Percentiles rank a stretch among this genome's conserved stretches.
phyloP scores from a whole-genome alignment of 2,797 vertebrate genomes.

The Schizothorax lantsangensis region DNA sequence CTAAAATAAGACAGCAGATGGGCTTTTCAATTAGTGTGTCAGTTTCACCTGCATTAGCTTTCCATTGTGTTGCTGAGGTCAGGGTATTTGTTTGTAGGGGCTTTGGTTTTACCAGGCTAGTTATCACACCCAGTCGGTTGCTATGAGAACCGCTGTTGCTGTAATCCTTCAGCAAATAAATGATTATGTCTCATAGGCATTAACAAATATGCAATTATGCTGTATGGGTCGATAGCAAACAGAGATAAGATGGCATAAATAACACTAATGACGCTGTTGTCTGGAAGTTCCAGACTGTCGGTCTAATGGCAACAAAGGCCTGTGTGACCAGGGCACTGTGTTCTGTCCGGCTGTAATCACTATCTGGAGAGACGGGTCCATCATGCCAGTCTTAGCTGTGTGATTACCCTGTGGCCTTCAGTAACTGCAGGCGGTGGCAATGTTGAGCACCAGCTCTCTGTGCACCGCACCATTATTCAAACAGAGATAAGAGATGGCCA shows the following conservation, averaged over 20 bases:
- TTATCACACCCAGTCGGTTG: conserved; percentile 52
- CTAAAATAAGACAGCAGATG: conserved; percentile 27
- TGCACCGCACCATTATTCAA: neutral
- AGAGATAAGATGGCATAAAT: conserved; percentile 46
- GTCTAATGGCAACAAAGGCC: conserved; percentile 14
- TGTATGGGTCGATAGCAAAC: conserved; percentile 24
- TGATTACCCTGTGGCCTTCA: conserved; percentile 56
- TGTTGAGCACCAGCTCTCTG: neutral
- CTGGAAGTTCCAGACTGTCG: conserved; percentile 16
- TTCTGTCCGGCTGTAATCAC: conserved; percentile 39
- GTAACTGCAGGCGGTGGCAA: neutral
- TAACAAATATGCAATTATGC: conserved; percentile 46
- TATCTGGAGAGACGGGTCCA: conserved; percentile 39
- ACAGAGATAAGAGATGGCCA: neutral
- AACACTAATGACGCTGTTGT: conserved; percentile 26
- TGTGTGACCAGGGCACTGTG: conserved; percentile 18
- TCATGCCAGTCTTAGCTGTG: conserved; percentile 46
- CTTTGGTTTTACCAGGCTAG: conserved; percentile 28
- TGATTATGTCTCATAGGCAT: conserved; percentile 38
- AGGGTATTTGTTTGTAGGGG: conserved; percentile 2
- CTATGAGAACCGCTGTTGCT: conserved; percentile 54
- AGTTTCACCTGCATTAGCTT: conserved; percentile 36
- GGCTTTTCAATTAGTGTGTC: conserved; percentile 42
- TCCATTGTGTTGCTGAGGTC: conserved; percentile 36
- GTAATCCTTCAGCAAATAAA: conserved; percentile 41